Percentiles rank a stretch among this genome's conserved stretches.
Evolutionary conservation across 92 coral and sea anemone species (phyloP).

Genomic region (Bergia puertoricense): DNA sequence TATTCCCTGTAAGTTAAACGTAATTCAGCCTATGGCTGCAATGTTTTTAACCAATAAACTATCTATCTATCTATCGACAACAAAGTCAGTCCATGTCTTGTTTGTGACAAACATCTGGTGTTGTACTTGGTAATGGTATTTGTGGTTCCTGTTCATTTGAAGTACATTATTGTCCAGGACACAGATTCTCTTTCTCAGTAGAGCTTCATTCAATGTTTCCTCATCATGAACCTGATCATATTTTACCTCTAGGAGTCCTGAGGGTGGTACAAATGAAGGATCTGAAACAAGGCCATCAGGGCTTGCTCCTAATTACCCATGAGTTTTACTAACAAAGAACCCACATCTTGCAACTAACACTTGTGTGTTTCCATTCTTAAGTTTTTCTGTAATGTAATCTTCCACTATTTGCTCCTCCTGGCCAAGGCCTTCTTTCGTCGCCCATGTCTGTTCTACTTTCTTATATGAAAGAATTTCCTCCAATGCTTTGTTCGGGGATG

Average conservation of each 20-base stretch:
- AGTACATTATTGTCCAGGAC: slow-evolving; percentile 15
- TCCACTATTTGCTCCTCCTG: slow-evolving; percentile 1
- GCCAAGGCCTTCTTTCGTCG: slow-evolving; percentile 53
- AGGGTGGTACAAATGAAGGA: slow-evolving; percentile 9
- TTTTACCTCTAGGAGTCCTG: slow-evolving; percentile 27
- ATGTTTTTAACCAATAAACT: too few relatives aligned
- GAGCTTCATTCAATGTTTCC: slow-evolving; percentile 52
- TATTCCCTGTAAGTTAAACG: too few relatives aligned
- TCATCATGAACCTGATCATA: slow-evolving; percentile 1
- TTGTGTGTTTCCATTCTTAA: slow-evolving; percentile 14
- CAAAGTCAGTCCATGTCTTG: slow-evolving; percentile 63
- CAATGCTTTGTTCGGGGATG: slow-evolving; percentile 55
- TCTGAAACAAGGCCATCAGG: slow-evolving; percentile 57
- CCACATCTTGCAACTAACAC: slow-evolving; percentile 50
- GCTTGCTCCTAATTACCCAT: slow-evolving; percentile 53
- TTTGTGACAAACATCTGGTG: slow-evolving; percentile 63
- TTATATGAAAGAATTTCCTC: slow-evolving; percentile 34
- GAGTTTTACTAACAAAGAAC: slow-evolving; percentile 40
- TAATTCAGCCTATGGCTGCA: too few relatives aligned
- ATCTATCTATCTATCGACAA: too few relatives aligned
- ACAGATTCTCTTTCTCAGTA: slow-evolving; percentile 54
- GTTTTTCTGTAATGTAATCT: slow-evolving; percentile 33
- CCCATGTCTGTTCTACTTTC: background rate
- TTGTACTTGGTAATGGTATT: slow-evolving; percentile 56
- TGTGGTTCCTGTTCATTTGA: slow-evolving; percentile 49